These are phyloP conservation scores for Erpetoichthys calabaricus DNA, from an alignment of 2,797 vertebrate species.

Conservation along the genomic window DNA sequence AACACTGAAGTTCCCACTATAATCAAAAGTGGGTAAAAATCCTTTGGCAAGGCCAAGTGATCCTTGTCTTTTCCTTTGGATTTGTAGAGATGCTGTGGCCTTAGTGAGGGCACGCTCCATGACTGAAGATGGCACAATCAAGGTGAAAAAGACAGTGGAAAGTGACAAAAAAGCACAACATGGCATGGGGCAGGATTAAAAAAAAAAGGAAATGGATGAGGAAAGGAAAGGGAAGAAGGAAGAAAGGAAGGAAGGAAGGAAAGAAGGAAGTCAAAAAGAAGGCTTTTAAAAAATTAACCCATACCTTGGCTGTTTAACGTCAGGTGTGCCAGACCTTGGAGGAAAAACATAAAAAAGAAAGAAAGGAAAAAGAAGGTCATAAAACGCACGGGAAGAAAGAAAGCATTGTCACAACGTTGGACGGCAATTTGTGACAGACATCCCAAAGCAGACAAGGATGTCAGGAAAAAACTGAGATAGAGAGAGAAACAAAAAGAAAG, in stretches of 20 bases:
- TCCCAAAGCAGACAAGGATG: constrained; percentile 66
- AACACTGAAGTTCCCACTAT: too few relatives aligned
- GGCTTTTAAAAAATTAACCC: constrained; percentile 60
- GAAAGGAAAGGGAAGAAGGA: constrained; percentile 17
- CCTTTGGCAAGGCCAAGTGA: too few relatives aligned
- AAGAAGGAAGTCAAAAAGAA: constrained; percentile 23
- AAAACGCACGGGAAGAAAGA: constrained; percentile 60
- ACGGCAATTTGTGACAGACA: constrained; percentile 79
- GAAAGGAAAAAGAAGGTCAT: constrained; percentile 69
- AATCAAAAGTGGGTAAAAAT: too few relatives aligned
- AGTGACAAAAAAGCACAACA: constrained; percentile 43
- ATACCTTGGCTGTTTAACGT: constrained; percentile 96
- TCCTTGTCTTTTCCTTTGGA: too few relatives aligned
- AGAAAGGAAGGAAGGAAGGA: constrained; percentile 15
- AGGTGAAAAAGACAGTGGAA: constrained; percentile 60
- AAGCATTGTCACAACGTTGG: constrained; percentile 76
- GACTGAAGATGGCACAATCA: constrained; percentile 19
- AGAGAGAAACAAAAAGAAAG: neutral
- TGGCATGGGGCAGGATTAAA: constrained; percentile 48
- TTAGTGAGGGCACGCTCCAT: neutral
- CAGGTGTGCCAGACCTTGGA: constrained; percentile 97
- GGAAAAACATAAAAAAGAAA: constrained; percentile 72
- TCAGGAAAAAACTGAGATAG: constrained; percentile 22
- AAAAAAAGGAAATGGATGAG: constrained; percentile 46
- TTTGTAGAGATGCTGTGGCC: neutral